phyloP scores from a whole-genome alignment of 1,140 invertebrate species.

The Eufriesea mexicana region DNA sequence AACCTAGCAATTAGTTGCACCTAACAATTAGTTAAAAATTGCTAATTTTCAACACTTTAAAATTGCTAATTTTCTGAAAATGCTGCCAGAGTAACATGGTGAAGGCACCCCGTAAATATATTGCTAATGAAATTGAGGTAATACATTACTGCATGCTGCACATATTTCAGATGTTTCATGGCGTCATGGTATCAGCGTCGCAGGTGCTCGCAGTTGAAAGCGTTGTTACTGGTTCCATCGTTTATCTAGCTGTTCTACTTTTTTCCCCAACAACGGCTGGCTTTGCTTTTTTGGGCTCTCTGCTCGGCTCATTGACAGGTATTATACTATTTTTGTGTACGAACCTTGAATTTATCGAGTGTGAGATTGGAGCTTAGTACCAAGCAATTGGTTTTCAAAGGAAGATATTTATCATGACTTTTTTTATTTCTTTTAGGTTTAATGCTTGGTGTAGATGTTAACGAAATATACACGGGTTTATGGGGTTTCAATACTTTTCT shows the following conservation, averaged over 20 bases:
- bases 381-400: neutral
- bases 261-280: constrained; percentile 79
- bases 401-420: neutral
- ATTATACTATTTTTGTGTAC: constrained; percentile 44
- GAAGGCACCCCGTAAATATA: too few species aligned
- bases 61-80: too few species aligned
- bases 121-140: neutral
- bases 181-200: constrained; percentile 76
- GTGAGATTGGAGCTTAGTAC: neutral
- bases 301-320: constrained; percentile 77
- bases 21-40: too few species aligned
- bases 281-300: constrained; percentile 78
- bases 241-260: constrained; percentile 79
- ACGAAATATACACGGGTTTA: constrained; percentile 75
- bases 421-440: constrained; percentile 53
- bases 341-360: constrained; percentile 27
- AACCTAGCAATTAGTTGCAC: too few species aligned
- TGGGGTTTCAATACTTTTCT: constrained; percentile 81
- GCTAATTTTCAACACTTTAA: too few species aligned
- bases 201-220: constrained; percentile 78
- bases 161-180: constrained; percentile 76
- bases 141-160: neutral
- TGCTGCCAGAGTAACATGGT: too few species aligned
- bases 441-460: constrained; percentile 66
- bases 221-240: constrained; percentile 72